A percentile compares a stretch with the other conserved stretches of the same genome.
phyloP scores from a whole-genome alignment of 1,140 invertebrate genomes.

The Cataglyphis hispanica region DNA sequence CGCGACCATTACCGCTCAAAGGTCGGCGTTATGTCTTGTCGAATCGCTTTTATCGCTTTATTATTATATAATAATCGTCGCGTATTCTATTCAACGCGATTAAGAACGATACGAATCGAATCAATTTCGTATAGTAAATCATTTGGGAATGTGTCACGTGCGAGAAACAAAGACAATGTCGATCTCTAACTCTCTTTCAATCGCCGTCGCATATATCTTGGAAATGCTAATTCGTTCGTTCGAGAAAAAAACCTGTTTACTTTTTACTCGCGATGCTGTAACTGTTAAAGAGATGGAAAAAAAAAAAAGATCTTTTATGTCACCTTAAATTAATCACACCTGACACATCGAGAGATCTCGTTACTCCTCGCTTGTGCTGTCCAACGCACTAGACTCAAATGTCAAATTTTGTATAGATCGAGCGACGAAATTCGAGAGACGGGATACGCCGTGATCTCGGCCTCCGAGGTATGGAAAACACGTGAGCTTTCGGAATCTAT shows the following conservation, averaged over 20 bases:
- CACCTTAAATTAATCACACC: conserved; percentile 32
- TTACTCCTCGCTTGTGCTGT: not conserved
- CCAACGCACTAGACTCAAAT: not conserved
- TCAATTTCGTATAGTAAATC: not conserved
- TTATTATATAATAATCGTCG: conserved; percentile 39
- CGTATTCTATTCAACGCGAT: not conserved
- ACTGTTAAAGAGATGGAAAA: conserved; percentile 9
- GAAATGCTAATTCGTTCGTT: conserved; percentile 8
- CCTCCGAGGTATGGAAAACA: no score
- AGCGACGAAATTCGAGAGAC: not conserved
- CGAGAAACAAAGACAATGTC: not conserved
- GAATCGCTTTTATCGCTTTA: not conserved
- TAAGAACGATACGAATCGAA: not conserved
- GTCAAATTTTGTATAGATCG: not conserved
- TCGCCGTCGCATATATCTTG: conserved; percentile 2
- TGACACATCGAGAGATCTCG: not conserved
- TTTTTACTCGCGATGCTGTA: not conserved
- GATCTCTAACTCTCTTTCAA: not conserved
- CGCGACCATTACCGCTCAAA: conserved; percentile 7
- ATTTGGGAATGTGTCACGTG: not conserved
- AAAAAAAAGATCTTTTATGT: conserved; percentile 7
- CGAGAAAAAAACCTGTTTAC: conserved; percentile 13
- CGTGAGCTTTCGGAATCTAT: no score
- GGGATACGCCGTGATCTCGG: no score
- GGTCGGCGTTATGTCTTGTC: conserved; percentile 6